phyloP scores from a whole-genome alignment of 2,797 vertebrate genomes.

The Rallus crepitans region DNA sequence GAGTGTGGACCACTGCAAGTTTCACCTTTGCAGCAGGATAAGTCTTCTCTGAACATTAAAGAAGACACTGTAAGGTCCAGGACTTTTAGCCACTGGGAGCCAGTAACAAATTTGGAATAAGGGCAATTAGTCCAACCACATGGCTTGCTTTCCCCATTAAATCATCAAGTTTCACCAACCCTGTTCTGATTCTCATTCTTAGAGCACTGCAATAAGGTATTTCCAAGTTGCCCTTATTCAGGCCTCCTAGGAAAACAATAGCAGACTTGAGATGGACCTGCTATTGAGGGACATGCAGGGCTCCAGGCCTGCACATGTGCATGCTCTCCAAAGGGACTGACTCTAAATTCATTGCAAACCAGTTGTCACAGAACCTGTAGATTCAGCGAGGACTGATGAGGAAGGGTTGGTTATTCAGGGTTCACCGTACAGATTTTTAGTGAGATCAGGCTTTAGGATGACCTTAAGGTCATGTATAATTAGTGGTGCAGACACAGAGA shows the following conservation, averaged over 20 bases:
- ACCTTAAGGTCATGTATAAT: neutral
- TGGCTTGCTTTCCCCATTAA: neutral
- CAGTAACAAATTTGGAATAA: neutral
- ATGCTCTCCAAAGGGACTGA: neutral
- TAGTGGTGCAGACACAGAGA: neutral
- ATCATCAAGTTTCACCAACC: neutral
- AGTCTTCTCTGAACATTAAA: neutral
- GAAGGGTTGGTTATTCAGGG: fast-evolving
- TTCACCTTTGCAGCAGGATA: neutral
- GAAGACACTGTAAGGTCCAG: neutral
- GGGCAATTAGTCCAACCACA: neutral
- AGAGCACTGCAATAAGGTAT: neutral
- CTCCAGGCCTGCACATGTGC: neutral
- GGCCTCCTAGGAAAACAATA: neutral
- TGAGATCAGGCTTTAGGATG: neutral
- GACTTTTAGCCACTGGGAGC: fast-evolving
- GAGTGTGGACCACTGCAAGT: neutral
- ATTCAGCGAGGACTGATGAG: neutral
- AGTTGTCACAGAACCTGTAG: neutral
- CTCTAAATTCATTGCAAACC: neutral
- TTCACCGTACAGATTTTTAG: neutral
- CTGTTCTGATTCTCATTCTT: neutral
- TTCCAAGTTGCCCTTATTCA: neutral
- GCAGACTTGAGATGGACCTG: neutral
- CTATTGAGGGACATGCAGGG: neutral